Evolutionary conservation across 2,888 invertebrate species (phyloP).

Genomic region (Hirudinaria manillensis): DNA sequence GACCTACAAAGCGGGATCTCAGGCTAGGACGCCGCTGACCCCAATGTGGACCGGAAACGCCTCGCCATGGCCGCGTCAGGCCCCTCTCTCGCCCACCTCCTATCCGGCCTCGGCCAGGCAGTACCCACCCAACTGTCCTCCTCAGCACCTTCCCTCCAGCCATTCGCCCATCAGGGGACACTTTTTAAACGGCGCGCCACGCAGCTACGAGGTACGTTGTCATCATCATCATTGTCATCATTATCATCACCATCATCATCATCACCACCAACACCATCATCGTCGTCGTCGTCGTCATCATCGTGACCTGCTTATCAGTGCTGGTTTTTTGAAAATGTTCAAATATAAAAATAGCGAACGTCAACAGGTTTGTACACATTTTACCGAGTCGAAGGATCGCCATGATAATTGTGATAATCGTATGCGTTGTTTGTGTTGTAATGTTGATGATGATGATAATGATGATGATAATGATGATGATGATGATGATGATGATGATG

Average conservation of each 20-base stretch:
- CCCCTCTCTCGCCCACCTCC: conserved; percentile 10
- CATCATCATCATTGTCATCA: conserved; percentile 1
- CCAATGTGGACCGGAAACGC: conserved; percentile 15
- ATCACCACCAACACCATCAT: conserved; percentile 22
- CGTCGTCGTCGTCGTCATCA: background rate
- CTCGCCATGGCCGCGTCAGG: conserved; percentile 13
- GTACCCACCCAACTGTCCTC: conserved; percentile 19
- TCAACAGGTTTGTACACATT: too few relatives aligned
- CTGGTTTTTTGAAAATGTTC: too few relatives aligned
- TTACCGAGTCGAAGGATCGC: too few relatives aligned
- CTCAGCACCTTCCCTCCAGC: conserved; percentile 21
- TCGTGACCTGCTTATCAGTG: too few relatives aligned
- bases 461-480: too few relatives aligned
- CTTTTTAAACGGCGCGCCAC: conserved; percentile 1
- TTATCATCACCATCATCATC: background rate
- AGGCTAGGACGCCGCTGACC: background rate
- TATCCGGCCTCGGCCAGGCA: conserved; percentile 10
- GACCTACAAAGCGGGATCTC: conserved; percentile 3
- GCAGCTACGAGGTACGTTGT: conserved; percentile 18
- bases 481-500: too few relatives aligned
- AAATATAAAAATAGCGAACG: too few relatives aligned
- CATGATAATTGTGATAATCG: background rate
- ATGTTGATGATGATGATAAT: too few relatives aligned
- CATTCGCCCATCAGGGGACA: conserved; percentile 16
- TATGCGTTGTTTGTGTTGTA: too few relatives aligned